Evolutionary conservation across 2,888 invertebrate species (phyloP), one percentile per base, ranked within the genome.

Genomic region (Melitaea athalia): DNA sequence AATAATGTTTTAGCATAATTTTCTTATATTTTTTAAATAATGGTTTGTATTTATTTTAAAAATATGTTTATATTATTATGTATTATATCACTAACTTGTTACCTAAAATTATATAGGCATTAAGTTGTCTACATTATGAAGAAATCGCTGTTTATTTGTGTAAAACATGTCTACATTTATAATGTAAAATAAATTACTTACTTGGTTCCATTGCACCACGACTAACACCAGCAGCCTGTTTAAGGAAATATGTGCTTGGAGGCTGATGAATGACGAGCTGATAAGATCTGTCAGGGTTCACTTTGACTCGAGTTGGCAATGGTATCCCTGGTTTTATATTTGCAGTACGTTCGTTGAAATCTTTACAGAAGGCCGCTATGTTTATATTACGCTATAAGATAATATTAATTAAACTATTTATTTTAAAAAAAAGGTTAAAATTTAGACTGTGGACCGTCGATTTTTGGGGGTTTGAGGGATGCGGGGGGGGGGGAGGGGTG

Each of bases 341-440:
- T 67, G 96, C 96, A 0, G 99, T 99, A 79, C 94, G 95, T 80
- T 97, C 96, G 89, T 99, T 99, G 80, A 99, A 99, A 77, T 99
- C 99, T 88, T 99, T 99, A 83, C 98, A 98, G 87, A 99, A 99
- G 24, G 96, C 96, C 43, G 97, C 97, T 80, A 99, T 98, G 83
- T 99, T 99, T 67, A 99, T 95, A 63, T 98, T 98, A 78, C 99
- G 95, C 98, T 99, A 87, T 76, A 94, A 93, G 8, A 8, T 38
- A 38, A 38, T 38, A 5, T 38, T 5, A 38, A 38, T 38, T 38
- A 38, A 38, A 38, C 38, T 7, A n/a, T 33, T 33, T 33, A 33
- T 14, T 55, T 55, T 3, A 5, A 14, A 31, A 15, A 33, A 8
- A 57, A 38, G n/a, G n/a, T n/a, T n/a, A n/a, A n/a, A n/a, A n/a